phyloP scores from a whole-genome alignment of 2,888 invertebrate species.

The Dryobota labecula region DNA sequence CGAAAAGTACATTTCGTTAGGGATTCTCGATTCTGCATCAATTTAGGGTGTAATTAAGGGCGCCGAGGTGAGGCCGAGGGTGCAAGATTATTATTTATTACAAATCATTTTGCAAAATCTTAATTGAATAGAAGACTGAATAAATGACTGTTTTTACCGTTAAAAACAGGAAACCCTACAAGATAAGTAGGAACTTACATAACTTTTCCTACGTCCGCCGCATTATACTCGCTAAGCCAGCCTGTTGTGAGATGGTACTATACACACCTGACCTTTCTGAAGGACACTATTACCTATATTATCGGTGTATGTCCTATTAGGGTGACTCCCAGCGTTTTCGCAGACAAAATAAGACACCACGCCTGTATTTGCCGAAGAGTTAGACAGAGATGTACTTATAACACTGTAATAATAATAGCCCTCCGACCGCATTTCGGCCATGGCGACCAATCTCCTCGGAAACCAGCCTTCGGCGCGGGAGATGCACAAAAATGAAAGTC shows the following conservation, averaged over 20 bases:
- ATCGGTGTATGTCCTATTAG: not conserved
- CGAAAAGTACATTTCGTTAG: slow-evolving; percentile 41
- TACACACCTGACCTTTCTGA: not conserved
- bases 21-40: slow-evolving; percentile 35
- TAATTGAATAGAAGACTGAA: not conserved
- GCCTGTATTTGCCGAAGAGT: not conserved
- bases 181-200: not conserved
- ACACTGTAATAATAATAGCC: not conserved
- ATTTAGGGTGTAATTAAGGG: slow-evolving; percentile 40
- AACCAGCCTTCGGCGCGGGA: no score
- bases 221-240: no score
- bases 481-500: no score
- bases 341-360: not conserved
- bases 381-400: not conserved
- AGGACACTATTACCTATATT: not conserved
- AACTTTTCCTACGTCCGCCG: not conserved
- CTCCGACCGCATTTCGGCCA: no score
- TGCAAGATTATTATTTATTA: slow-evolving; percentile 21
- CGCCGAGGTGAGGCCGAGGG: not conserved
- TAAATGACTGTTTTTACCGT: not conserved
- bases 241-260: no score
- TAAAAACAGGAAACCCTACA: no score
- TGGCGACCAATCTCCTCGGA: no score
- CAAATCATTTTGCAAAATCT: slow-evolving; percentile 16
- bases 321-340: not conserved